Evolutionary conservation across 37 sponge, comb jelly and placozoan species (phyloP).

Genomic region (Theonella swinhoei): DNA sequence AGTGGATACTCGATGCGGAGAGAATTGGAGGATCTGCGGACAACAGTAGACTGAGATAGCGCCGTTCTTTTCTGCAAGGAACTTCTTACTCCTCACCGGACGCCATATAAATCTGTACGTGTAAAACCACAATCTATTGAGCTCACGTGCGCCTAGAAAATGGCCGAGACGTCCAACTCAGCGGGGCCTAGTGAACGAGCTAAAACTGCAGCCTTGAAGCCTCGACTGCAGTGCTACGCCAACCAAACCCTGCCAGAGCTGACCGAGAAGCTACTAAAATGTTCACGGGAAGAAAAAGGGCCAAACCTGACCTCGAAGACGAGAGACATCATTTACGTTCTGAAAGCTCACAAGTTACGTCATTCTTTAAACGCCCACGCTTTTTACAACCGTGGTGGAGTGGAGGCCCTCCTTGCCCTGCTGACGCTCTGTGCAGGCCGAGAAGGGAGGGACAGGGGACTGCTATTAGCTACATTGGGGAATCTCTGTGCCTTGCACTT

Average conservation of each 20-base stretch:
- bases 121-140: too few species aligned
- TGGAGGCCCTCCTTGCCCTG: constrained; percentile 3
- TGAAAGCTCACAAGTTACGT: constrained; percentile 62
- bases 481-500: constrained; percentile 55
- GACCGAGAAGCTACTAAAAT: background rate
- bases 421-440: constrained; percentile 1
- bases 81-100: too few species aligned
- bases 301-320: background rate
- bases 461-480: constrained; percentile 43
- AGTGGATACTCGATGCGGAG: too few species aligned
- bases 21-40: too few species aligned
- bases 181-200: background rate
- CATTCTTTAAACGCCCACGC: constrained; percentile 18
- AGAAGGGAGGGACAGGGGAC: constrained; percentile 1
- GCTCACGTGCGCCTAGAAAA: constrained; percentile 15
- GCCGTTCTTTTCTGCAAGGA: too few species aligned
- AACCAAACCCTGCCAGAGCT: constrained; percentile 14
- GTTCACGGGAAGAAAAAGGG: background rate
- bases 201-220: background rate
- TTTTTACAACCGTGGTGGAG: constrained; percentile 24
- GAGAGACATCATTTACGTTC: constrained; percentile 20
- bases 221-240: constrained; percentile 4
- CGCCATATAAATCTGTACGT: constrained; percentile 16
- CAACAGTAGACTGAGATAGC: too few species aligned
- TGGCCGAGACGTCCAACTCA: background rate